Evolutionary conservation across 1,140 invertebrate species (phyloP).

Genomic region (Saccostrea glomerata): DNA sequence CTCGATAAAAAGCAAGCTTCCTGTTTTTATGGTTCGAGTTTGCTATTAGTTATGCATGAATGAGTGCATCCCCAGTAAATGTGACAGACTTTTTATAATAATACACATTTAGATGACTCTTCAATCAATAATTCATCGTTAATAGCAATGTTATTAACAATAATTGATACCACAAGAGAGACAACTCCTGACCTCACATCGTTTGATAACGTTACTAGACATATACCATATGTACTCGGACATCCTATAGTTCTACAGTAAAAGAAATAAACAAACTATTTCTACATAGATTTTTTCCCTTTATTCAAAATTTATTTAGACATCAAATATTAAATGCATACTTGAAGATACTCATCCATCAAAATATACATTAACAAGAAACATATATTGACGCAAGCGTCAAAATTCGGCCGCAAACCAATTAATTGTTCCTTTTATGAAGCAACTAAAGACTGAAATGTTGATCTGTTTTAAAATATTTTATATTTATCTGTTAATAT

Average conservation of each 20-base stretch:
- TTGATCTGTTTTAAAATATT: too few relatives aligned
- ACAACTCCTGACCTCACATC: background rate
- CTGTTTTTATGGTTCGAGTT: conserved; percentile 23
- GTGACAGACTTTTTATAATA: conserved; percentile 36
- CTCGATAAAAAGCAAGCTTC: conserved; percentile 18
- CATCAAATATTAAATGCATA: too few relatives aligned
- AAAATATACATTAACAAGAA: background rate
- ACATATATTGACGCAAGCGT: too few relatives aligned
- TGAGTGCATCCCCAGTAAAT: conserved; percentile 17
- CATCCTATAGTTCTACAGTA: too few relatives aligned
- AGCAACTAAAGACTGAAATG: too few relatives aligned
- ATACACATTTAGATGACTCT: conserved; percentile 34
- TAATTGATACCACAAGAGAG: background rate
- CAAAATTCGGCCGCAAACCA: too few relatives aligned
- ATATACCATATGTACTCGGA: too few relatives aligned
- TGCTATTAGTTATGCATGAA: conserved; percentile 34
- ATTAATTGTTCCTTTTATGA: too few relatives aligned
- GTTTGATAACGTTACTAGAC: background rate
- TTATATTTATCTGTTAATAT: too few relatives aligned
- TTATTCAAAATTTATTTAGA: too few relatives aligned
- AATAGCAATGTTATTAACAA: background rate
- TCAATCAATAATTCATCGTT: conserved; percentile 28
- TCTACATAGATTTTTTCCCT: too few relatives aligned
- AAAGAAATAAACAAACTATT: too few relatives aligned
- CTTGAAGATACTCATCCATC: background rate